Conservation (phyloP, 1,140 invertebrate genomes). For the Camponotus pennsylvanicus region DNA sequence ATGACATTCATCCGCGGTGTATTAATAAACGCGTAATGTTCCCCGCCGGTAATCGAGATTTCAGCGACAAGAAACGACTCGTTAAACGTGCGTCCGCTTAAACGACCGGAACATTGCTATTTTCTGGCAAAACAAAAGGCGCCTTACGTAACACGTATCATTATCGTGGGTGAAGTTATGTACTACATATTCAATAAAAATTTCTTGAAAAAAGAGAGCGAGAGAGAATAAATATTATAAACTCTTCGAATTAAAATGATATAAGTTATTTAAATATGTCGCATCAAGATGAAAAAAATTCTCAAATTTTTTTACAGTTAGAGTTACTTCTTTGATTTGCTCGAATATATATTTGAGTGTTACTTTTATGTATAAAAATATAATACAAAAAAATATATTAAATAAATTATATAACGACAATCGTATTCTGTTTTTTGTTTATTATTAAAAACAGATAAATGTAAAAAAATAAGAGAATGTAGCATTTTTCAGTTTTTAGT, state of each 20-base stretch:
- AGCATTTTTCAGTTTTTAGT: not conserved
- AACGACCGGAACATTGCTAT: constrained; percentile 6
- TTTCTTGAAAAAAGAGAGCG: not conserved
- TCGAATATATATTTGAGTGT: not conserved
- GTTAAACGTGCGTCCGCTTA: constrained; percentile 43
- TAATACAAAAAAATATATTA: no score
- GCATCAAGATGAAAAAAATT: not conserved
- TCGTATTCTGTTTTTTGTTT: not conserved
- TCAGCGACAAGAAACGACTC: constrained; percentile 37
- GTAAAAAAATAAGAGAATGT: not conserved
- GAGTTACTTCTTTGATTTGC: not conserved
- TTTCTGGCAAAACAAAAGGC: constrained; percentile 33
- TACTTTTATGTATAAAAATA: no score
- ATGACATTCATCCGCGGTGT: constrained; percentile 26
- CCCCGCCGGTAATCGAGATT: constrained; percentile 49
- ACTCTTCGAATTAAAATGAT: not conserved
- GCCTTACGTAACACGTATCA: constrained; percentile 8
- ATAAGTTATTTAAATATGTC: not conserved
- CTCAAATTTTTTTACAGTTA: no score
- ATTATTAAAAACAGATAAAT: not conserved
- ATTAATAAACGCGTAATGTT: constrained; percentile 47
- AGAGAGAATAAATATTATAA: not conserved
- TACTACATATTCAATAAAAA: not conserved
- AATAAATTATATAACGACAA: not conserved
- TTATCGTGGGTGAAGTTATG: not conserved